These are phyloP conservation scores for Ochropleura plecta DNA, from an alignment of 2,888 invertebrate genomes.

Conservation along the genomic window DNA sequence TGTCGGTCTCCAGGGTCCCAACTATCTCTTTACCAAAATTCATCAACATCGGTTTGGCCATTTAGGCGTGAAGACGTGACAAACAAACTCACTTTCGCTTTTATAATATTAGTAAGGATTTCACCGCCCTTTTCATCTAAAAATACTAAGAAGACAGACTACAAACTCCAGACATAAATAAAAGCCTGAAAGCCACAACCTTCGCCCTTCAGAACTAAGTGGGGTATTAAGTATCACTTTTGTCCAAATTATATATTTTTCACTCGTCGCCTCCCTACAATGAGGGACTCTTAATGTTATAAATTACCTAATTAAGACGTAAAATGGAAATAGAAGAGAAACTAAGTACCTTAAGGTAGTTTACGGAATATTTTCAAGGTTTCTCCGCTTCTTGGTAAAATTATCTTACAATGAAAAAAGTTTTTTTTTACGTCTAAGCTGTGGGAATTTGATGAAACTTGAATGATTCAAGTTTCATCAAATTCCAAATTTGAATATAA, in stretches of 20 bases:
- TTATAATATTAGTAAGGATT: background rate
- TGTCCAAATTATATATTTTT: conserved; percentile 59
- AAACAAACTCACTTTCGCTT: no score
- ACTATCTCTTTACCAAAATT: no score
- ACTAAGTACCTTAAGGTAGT: conserved; percentile 40
- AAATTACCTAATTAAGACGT: conserved; percentile 60
- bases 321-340: conserved; percentile 53
- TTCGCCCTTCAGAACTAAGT: conserved; percentile 52
- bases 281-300: conserved; percentile 55
- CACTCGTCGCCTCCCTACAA: conserved; percentile 46
- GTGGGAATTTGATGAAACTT: conserved; percentile 9
- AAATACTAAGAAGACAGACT: conserved; percentile 18
- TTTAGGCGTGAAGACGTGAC: no score
- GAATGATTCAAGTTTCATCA: no score
- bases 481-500: conserved; percentile 26
- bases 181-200: conserved; percentile 30
- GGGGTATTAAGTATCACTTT: conserved; percentile 58
- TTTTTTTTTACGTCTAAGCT: conserved; percentile 6
- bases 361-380: conserved; percentile 25
- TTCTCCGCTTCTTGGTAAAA: conserved; percentile 2
- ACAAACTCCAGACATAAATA: conserved; percentile 45
- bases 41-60: no score
- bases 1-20: no score
- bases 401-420: conserved; percentile 2
- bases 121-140: background rate